Percentiles rank a stretch among this genome's conserved stretches.
phyloP scores from a whole-genome alignment of 2,888 invertebrate genomes.

The Athalia circularis region DNA sequence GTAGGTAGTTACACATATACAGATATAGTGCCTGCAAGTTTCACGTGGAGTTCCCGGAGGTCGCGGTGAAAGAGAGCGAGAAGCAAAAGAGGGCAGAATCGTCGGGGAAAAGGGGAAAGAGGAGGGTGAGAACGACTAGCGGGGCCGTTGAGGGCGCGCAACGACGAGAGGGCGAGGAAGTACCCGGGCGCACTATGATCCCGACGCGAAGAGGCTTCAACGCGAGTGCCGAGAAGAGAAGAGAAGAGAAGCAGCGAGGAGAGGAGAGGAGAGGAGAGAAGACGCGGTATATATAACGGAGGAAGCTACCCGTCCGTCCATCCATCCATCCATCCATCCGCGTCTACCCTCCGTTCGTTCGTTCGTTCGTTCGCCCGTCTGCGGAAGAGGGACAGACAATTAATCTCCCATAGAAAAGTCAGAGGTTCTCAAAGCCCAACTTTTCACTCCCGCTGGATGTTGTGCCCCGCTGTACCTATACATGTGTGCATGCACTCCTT shows the following conservation, averaged over 20 bases:
- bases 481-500: neutral
- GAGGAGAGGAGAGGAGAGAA: constrained; percentile 12
- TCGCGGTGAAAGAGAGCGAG: constrained; percentile 47
- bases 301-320: too few species aligned
- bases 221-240: constrained; percentile 38
- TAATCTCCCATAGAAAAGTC: constrained; percentile 44
- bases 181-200: constrained; percentile 60
- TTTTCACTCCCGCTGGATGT: neutral
- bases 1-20: neutral
- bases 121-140: constrained; percentile 25
- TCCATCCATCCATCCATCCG: too few species aligned
- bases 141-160: constrained; percentile 52
- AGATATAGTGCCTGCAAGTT: neutral
- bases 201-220: constrained; percentile 54
- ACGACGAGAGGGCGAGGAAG: constrained; percentile 50
- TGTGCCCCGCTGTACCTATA: neutral
- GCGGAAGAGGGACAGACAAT: constrained; percentile 41
- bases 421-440: constrained; percentile 12
- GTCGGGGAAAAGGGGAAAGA: neutral
- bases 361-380: neutral
- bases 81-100: constrained; percentile 35
- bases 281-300: too few species aligned
- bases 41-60: constrained; percentile 4
- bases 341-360: too few species aligned
- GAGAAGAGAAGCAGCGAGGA: neutral